phyloP scores from a whole-genome alignment of 2,113 vertebrate species.

The Anarhynchus alexandrinus region DNA sequence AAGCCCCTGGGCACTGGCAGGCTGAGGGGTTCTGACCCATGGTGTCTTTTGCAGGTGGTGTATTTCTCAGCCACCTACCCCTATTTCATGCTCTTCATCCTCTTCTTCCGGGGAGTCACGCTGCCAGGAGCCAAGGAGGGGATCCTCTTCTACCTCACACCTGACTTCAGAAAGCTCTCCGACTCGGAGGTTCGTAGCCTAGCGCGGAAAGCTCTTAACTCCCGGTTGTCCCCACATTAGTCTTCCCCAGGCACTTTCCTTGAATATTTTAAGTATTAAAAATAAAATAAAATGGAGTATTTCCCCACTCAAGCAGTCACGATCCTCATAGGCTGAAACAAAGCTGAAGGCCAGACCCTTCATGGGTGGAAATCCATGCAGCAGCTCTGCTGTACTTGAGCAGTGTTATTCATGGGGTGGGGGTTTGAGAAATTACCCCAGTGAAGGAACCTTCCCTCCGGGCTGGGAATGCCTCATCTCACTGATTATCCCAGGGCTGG shows the following conservation, averaged over 20 bases:
- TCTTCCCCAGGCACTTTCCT: not conserved
- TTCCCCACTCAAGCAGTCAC: not conserved
- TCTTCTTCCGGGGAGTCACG: slow-evolving; percentile 88
- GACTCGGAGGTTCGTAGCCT: slow-evolving; percentile 78
- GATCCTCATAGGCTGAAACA: not conserved
- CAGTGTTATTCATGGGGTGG: not conserved
- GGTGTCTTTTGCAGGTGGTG: slow-evolving; percentile 78
- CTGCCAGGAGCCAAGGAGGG: slow-evolving; percentile 88
- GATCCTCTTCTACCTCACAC: slow-evolving; percentile 87
- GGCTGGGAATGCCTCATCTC: not conserved
- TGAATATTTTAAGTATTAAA: not conserved
- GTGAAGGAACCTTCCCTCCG: rapidly evolving
- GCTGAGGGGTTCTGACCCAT: not conserved
- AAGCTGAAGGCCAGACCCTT: not conserved
- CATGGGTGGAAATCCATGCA: not conserved
- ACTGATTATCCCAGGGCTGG: not conserved
- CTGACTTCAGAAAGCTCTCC: slow-evolving; percentile 85
- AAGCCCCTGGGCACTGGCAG: not conserved
- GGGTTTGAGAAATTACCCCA: not conserved
- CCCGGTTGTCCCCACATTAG: not conserved
- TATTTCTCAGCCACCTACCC: slow-evolving; percentile 93
- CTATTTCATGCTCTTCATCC: slow-evolving; percentile 90
- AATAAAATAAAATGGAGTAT: not conserved
- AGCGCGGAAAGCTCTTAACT: not conserved
- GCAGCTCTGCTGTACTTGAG: not conserved